Evolutionary conservation across 2,888 invertebrate genomes (phyloP).

Genomic region (Melanostoma scalare): DNA sequence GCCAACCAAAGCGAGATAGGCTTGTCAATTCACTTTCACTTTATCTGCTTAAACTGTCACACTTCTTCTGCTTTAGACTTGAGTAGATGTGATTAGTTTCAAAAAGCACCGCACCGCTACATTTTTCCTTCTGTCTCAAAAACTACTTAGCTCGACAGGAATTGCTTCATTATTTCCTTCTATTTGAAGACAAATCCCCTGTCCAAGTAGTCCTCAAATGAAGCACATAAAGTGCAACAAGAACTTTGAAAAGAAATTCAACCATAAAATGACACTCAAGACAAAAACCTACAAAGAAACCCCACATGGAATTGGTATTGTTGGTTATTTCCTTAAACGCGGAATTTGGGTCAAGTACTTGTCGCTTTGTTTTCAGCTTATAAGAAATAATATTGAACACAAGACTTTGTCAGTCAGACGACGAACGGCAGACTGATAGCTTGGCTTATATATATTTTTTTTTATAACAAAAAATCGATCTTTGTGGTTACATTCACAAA

Average conservation of each 20-base stretch:
- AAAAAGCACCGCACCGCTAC: neutral
- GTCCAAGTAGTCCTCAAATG: conserved; percentile 30
- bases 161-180: conserved; percentile 10
- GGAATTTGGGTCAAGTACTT: conserved; percentile 70
- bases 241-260: conserved; percentile 64
- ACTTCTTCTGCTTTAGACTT: too few species aligned
- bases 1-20: conserved; percentile 16
- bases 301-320: conserved; percentile 56
- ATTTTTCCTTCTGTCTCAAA: conserved; percentile 7
- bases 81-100: too few species aligned
- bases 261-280: conserved; percentile 54
- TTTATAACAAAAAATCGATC: conserved; percentile 31
- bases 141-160: conserved; percentile 2
- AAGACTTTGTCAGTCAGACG: conserved; percentile 1
- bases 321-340: conserved; percentile 67
- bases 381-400: conserved; percentile 35
- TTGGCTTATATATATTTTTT: conserved; percentile 11
- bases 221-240: conserved; percentile 67
- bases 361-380: conserved; percentile 31
- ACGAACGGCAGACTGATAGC: neutral
- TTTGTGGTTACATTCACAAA: conserved; percentile 1
- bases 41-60: conserved; percentile 42
- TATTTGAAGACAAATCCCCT: neutral
- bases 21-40: conserved; percentile 59
- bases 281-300: conserved; percentile 54